A percentile compares a stretch with the other conserved stretches of the same genome.
phyloP scores from a whole-genome alignment of 2,113 vertebrate genomes.

The Gallinago media region DNA sequence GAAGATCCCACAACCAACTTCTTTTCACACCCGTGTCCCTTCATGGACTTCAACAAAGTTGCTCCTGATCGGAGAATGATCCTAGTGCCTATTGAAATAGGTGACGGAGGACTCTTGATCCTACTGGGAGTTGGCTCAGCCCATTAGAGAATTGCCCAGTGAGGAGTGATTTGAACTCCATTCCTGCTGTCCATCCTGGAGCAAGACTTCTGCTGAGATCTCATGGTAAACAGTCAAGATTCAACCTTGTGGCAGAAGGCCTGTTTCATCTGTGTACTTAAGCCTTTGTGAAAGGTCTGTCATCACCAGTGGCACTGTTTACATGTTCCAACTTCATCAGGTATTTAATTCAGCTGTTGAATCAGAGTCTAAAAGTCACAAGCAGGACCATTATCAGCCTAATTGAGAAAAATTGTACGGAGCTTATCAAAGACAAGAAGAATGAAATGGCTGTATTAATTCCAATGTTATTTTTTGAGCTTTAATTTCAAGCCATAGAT shows the following conservation, averaged over 20 bases:
- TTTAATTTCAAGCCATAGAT: neutral
- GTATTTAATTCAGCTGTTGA: neutral
- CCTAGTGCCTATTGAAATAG: neutral
- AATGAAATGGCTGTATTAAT: neutral
- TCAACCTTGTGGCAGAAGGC: neutral
- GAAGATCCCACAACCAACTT: neutral
- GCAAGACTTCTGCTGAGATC: constrained; percentile 9
- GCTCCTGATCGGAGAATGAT: neutral
- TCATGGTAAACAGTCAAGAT: neutral
- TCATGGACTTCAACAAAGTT: neutral
- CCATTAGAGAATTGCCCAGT: neutral
- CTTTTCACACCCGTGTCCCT: neutral
- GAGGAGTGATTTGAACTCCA: constrained; percentile 11
- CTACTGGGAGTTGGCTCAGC: neutral
- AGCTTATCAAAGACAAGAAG: neutral
- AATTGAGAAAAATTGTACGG: neutral
- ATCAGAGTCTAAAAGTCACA: neutral
- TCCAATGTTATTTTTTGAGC: neutral
- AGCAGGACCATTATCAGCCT: neutral
- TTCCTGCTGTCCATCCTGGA: neutral
- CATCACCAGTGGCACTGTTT: neutral
- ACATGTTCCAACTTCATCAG: neutral
- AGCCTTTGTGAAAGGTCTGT: neutral
- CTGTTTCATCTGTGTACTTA: neutral
- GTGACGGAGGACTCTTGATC: neutral